These are phyloP conservation scores for Arothron firmamentum DNA, from an alignment of 2,113 vertebrate genomes.

Conservation along the genomic window DNA sequence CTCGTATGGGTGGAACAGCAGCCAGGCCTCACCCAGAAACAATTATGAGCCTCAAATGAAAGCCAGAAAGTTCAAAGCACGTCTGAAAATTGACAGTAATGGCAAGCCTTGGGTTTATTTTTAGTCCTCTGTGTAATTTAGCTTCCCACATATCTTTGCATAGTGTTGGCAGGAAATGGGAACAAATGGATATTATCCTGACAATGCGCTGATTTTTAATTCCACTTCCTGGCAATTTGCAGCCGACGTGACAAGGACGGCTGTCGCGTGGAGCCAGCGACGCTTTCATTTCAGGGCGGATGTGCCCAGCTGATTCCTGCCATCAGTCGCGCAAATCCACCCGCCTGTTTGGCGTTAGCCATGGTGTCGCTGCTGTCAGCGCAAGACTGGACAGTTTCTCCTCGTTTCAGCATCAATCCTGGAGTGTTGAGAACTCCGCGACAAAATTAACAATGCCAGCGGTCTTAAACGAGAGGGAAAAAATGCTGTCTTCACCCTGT, in stretches of 20 bases:
- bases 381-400: not conserved
- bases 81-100: slow-evolving; percentile 11
- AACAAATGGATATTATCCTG: not conserved
- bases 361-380: not conserved
- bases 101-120: not conserved
- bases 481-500: not conserved
- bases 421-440: not conserved
- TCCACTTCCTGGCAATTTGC: not conserved
- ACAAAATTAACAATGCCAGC: too few species aligned
- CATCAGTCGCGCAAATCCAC: not conserved
- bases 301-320: not conserved
- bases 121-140: slow-evolving; percentile 2
- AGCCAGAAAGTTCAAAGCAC: not conserved
- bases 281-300: not conserved
- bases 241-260: slow-evolving; percentile 1
- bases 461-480: not conserved
- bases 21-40: not conserved
- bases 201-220: not conserved
- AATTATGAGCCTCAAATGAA: slow-evolving; percentile 8
- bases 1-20: too few species aligned
- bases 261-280: not conserved
- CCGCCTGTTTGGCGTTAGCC: too few species aligned
- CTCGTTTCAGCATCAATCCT: not conserved
- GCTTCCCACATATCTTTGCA: not conserved
- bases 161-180: not conserved